Conservation (phyloP, 1,140 invertebrate species). For the Heliconius hewitsoni region DNA sequence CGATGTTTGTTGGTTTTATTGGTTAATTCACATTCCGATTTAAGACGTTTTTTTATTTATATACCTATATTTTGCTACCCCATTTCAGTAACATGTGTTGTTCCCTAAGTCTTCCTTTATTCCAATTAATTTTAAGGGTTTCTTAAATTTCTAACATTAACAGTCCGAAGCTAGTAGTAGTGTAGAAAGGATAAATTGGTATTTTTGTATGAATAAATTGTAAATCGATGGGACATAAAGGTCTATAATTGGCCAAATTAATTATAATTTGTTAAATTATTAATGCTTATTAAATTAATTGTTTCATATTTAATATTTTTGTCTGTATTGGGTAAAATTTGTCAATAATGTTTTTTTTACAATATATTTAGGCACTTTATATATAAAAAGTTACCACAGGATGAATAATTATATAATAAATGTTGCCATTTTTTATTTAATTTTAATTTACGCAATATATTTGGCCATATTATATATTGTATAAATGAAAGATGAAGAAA, state of each 20-base stretch:
- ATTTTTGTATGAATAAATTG: slow-evolving; percentile 2
- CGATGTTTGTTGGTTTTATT: slow-evolving; percentile 2
- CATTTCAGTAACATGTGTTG: not conserved
- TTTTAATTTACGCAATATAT: not conserved
- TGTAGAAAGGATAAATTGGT: slow-evolving; percentile 4
- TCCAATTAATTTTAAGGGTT: slow-evolving; percentile 28
- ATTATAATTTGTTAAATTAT: not conserved
- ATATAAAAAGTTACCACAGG: not conserved
- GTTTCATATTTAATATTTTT: not conserved
- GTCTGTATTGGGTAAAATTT: not conserved
- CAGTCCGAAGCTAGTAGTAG: slow-evolving; percentile 10
- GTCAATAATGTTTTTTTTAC: not conserved
- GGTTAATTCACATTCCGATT: slow-evolving; percentile 24
- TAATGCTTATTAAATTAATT: not conserved
- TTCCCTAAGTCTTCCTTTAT: slow-evolving; percentile 30
- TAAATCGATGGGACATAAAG: not conserved
- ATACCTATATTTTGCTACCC: not conserved
- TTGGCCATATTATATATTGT: not conserved
- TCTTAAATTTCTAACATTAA: slow-evolving; percentile 10
- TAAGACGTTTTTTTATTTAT: slow-evolving; percentile 10
- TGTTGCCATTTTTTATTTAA: slow-evolving; percentile 8
- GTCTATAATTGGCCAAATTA: not conserved
- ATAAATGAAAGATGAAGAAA: not conserved
- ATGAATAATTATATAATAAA: not conserved
- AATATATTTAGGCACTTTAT: not conserved